These are phyloP conservation scores for Phenganax marumi DNA, from an alignment of 92 coral and sea anemone genomes.

Conservation along the genomic window DNA sequence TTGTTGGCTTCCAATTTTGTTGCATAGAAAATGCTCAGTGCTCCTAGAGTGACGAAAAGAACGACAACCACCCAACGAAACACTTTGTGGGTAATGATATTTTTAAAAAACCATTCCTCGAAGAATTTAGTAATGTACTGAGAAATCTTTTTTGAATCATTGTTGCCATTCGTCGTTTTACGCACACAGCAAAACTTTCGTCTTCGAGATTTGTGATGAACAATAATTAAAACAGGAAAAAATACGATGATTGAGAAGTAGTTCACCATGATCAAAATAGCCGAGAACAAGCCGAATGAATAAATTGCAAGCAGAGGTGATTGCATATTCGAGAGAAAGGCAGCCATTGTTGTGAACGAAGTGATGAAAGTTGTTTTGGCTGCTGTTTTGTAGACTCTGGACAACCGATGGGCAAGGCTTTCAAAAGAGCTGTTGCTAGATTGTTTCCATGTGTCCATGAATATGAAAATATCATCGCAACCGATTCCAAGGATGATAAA, in stretches of 20 bases:
- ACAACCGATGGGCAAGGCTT: constrained; percentile 48
- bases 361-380: constrained; percentile 67
- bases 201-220: constrained; percentile 59
- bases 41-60: constrained; percentile 59
- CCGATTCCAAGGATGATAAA: constrained; percentile 80
- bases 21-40: constrained; percentile 75
- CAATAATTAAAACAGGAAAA: constrained; percentile 62
- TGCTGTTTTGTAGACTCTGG: constrained; percentile 58
- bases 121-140: constrained; percentile 55
- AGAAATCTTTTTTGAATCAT: not conserved
- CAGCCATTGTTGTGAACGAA: constrained; percentile 70
- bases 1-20: constrained; percentile 80
- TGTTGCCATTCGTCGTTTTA: not conserved
- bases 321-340: constrained; percentile 62
- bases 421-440: constrained; percentile 30
- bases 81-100: constrained; percentile 72
- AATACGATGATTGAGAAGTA: constrained; percentile 63
- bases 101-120: constrained; percentile 60
- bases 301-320: constrained; percentile 73
- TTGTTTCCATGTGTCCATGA: constrained; percentile 71
- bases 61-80: constrained; percentile 84
- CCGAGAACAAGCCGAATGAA: constrained; percentile 71
- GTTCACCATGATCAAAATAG: constrained; percentile 66
- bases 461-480: constrained; percentile 68
- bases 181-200: constrained; percentile 53